Base-by-base conservation (phyloP, 2,888 invertebrate genomes). In the Chelonus formosanus region DNA sequence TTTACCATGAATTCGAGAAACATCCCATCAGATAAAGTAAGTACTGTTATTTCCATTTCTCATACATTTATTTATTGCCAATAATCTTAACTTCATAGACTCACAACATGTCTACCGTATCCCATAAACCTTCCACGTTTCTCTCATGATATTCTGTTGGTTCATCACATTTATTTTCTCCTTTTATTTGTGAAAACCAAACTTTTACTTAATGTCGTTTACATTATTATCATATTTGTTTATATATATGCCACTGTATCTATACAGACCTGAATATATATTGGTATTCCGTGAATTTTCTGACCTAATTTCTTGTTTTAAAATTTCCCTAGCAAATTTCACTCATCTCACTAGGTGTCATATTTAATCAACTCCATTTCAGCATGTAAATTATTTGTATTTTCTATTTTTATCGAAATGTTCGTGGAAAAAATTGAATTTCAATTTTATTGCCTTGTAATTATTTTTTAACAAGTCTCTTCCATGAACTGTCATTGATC, bases 11-110 rank as follows among this genome's bases (percentile, higher is more conserved):
- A 91, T 87, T 89, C 89, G 84, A 91, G 92, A 87, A 91, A 91
- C 87, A 90, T 92, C 87, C 92, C 92, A 85, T 90, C 92, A 86
- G 92, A 92, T 88, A 92, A 92, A 92, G 92, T 92, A 86, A 86
- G 87, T 71, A 34, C 3, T 8, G 6, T 44, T 44, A 32, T 56
- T 48, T 40, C 34, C 8, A 5, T 44, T 52, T 48, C 10, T 45
- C 5, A 5, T 32, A 53, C 10, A 47, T 34, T 44, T 44, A 34
- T 57, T 57, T 36, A n/a, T 35, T 50, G 5, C 5, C 5, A n/a
- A 40, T 20, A 52, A 36, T 34, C 3, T 10, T 5, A 32, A 10
- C 58, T 47, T 60, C 43, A 61, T 20, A 10, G 8, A 7, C 52
- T 20, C 32, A 10, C 34, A 52, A 52, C 20, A 20, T 32, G 31